Conservation (phyloP, 2,797 vertebrate species). For the Brotula barbata region DNA sequence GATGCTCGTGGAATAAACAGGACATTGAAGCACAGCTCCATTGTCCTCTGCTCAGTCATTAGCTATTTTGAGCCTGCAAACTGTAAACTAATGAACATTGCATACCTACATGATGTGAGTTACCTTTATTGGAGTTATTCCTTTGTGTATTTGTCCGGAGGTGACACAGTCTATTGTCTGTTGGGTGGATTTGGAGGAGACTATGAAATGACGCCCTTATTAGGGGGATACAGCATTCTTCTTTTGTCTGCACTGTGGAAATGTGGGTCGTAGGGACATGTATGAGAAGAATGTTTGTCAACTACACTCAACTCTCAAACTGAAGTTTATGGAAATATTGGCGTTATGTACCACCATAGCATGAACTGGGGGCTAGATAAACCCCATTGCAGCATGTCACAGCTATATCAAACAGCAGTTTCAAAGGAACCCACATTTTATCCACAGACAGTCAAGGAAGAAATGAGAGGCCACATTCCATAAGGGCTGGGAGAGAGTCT, state of each 20-base stretch:
- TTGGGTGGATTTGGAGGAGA: slow-evolving; percentile 53
- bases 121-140: slow-evolving; percentile 46
- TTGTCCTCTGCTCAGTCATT: slow-evolving; percentile 61
- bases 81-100: slow-evolving; percentile 42
- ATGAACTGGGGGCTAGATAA: background rate
- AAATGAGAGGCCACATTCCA: slow-evolving; percentile 68
- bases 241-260: too few species aligned
- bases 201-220: slow-evolving; percentile 41
- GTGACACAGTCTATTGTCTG: slow-evolving; percentile 62
- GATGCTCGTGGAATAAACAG: slow-evolving; percentile 62
- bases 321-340: slow-evolving; percentile 6
- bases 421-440: slow-evolving; percentile 49
- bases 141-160: slow-evolving; percentile 55
- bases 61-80: slow-evolving; percentile 59
- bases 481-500: slow-evolving; percentile 64
- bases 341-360: background rate
- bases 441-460: slow-evolving; percentile 44
- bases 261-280: too few species aligned
- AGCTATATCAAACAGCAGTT: slow-evolving; percentile 45
- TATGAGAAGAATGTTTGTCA: too few species aligned
- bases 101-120: slow-evolving; percentile 47
- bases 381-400: slow-evolving; percentile 20
- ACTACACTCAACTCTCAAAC: too few species aligned
- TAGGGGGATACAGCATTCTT: slow-evolving; percentile 28
- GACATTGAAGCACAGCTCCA: slow-evolving; percentile 61